Percentiles rank a stretch among this genome's conserved stretches.
Evolutionary conservation across 2,113 vertebrate genomes (phyloP).

Genomic region (Ptilorrhoa leucosticta): DNA sequence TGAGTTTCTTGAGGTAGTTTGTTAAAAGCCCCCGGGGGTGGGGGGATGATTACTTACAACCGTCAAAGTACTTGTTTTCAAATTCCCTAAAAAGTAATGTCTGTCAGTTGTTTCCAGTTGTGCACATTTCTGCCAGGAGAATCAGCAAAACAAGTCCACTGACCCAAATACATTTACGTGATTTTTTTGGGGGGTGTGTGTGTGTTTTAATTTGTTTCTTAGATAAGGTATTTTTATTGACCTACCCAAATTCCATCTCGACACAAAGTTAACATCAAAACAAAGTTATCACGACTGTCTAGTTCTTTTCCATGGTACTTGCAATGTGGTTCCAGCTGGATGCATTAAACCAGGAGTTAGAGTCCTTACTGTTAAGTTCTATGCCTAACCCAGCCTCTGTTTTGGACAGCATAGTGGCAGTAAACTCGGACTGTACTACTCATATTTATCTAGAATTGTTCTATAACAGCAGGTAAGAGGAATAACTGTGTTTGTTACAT

Average conservation of each 20-base stretch:
- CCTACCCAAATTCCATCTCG: neutral
- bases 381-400: neutral
- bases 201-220: neutral
- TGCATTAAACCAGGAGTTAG: neutral
- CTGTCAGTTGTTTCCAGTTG: neutral
- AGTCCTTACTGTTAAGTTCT: neutral
- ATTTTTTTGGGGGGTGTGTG: no score
- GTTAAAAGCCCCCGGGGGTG: neutral
- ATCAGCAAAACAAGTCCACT: neutral
- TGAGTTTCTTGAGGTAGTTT: neutral
- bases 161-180: neutral
- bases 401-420: neutral
- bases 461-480: neutral
- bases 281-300: neutral
- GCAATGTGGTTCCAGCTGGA: neutral
- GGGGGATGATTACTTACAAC: neutral
- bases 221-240: neutral
- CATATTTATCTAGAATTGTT: neutral
- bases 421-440: neutral
- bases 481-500: neutral
- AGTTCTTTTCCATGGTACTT: neutral
- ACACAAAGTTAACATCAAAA: neutral
- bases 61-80: neutral
- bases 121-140: neutral
- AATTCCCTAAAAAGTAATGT: neutral